phyloP scores from a whole-genome alignment of 2,888 invertebrate genomes.

The Lasioglossum figueresi region DNA sequence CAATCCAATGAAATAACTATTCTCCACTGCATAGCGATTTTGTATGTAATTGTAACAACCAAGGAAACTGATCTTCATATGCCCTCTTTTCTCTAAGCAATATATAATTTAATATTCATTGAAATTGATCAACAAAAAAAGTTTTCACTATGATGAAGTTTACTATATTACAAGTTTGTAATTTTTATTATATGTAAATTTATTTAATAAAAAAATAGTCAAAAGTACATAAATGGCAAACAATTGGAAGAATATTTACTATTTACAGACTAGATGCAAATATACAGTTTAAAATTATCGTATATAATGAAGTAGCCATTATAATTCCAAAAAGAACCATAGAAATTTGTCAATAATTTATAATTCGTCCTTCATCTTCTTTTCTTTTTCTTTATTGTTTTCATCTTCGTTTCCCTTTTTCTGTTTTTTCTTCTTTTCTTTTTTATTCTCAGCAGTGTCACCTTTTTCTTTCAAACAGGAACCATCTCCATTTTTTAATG shows the following conservation, averaged over 20 bases:
- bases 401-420: not conserved
- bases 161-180: not conserved
- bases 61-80: too few species aligned
- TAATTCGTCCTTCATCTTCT: slow-evolving; percentile 55
- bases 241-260: slow-evolving; percentile 17
- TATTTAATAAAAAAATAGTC: slow-evolving; percentile 48
- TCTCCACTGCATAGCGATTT: too few species aligned
- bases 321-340: not conserved
- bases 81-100: too few species aligned
- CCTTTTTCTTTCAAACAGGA: slow-evolving; percentile 88
- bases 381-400: slow-evolving; percentile 41
- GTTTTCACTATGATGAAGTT: not conserved
- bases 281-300: slow-evolving; percentile 11
- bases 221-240: slow-evolving; percentile 34
- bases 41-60: too few species aligned
- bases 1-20: too few species aligned
- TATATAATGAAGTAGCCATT: slow-evolving; percentile 1
- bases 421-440: slow-evolving; percentile 27
- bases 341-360: slow-evolving; percentile 49
- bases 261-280: slow-evolving; percentile 49
- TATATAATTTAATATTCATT: slow-evolving; percentile 47
- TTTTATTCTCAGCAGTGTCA: slow-evolving; percentile 65
- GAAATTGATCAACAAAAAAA: slow-evolving; percentile 59
- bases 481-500: slow-evolving; percentile 88
- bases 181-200: slow-evolving; percentile 30